Percentiles rank a stretch among this genome's conserved stretches.
phyloP scores from a whole-genome alignment of 2,113 vertebrate genomes.

The Limanda limanda region DNA sequence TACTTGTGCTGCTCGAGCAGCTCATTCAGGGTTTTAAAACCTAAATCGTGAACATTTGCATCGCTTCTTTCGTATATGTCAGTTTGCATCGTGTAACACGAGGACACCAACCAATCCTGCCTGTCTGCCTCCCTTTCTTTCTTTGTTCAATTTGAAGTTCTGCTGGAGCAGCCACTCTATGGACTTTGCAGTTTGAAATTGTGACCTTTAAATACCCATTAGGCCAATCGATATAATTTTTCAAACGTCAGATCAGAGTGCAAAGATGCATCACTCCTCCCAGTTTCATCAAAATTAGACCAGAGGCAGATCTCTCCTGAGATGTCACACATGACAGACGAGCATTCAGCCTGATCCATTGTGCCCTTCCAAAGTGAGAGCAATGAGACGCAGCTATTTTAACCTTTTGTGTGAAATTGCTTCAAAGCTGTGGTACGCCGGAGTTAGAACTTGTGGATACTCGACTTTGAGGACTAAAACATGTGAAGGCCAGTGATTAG shows the following conservation, averaged over 20 bases:
- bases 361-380: constrained; percentile 20
- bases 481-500: neutral
- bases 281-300: constrained; percentile 56
- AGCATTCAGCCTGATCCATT: constrained; percentile 1
- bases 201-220: constrained; percentile 61
- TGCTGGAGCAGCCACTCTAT: neutral
- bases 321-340: constrained; percentile 41
- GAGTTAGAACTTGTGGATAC: neutral
- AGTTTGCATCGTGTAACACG: neutral
- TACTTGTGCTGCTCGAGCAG: no score
- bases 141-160: neutral
- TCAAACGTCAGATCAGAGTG: constrained; percentile 42
- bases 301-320: constrained; percentile 39
- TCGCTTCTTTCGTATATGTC: neutral
- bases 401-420: neutral
- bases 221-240: constrained; percentile 49
- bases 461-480: neutral
- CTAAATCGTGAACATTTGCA: no score
- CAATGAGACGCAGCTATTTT: constrained; percentile 12
- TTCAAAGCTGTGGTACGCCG: neutral
- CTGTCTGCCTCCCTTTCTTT: neutral
- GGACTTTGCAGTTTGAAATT: constrained; percentile 9
- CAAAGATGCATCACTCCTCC: constrained; percentile 22
- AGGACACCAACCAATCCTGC: neutral
- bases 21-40: no score